Base-by-base conservation (phyloP, 2,797 vertebrate genomes). In the Spinus pinus region DNA sequence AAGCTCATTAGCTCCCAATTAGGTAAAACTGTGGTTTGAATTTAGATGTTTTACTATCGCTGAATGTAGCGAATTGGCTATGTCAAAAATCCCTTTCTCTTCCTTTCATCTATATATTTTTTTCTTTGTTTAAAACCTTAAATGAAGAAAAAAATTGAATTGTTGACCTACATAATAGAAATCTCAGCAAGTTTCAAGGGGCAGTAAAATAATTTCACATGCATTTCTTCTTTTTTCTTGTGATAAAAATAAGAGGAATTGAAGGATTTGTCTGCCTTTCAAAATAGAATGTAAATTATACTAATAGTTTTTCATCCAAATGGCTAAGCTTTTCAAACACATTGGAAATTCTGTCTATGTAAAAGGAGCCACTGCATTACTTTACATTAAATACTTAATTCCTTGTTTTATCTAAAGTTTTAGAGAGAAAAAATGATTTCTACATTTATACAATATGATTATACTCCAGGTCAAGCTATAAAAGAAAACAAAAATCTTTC, bases 251-350 rank as follows among this genome's bases (percentile, higher is more conserved):
- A 67, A 54, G 44, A 80, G 3, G 9, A 79, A 79, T 10, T 65
- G 81, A 95, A 73, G 8, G 37, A 50, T 27, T 74, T 81, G 7
- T 72, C 44, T 90, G 23, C 22, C 65, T 96, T 93, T 66, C 14
- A 61, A 88, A 90, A 73, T 10, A 85, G 7, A n/a, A 60, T 75
- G 7, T 8, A 94, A 62, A 86, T 72, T 1, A 28, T 22, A 41
- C 25, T 79, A 89, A 42, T 53, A 81, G 20, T 31, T 93, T 87
- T 78, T 86, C 33, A 92, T 77, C 35, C 35, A 82, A 80, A 56
- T 0, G 78, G 30, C 62, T 71, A 57, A 53, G 24, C 24, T 81
- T 91, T 88, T 57, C 57, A 83, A 74, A 75, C 33, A 91, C 21
- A 89, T 33, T 31, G 8, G 9, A 80, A 95, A 72, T 69, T 25